Base-by-base conservation (phyloP, 2,888 invertebrate genomes). In the Andrena trimmerana region DNA sequence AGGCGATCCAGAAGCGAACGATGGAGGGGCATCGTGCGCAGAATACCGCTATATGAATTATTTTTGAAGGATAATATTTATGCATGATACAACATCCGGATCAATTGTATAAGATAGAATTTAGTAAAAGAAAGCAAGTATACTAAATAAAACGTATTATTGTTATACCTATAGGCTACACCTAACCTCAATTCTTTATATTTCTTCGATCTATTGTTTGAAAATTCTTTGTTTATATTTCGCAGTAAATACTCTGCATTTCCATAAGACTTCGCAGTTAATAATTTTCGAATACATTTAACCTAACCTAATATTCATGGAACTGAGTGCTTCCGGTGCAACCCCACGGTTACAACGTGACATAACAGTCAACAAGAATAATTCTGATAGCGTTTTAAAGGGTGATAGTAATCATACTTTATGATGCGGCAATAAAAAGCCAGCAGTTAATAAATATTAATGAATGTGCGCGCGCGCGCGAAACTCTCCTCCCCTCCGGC, bases 391-490 rank as follows among this genome's bases (percentile, higher is more conserved):
- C 13, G 42, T 42, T 42, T 42, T 42, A 42, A 42, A 16, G 16
- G 42, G 42, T 16, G 42, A 42, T 42, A 42, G 42, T 42, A 42
- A 24, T 57, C 4, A 13, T 4, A 24, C 10, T 24, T 57, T 57
- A 57, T 5, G 20, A 24, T 10, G 24, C 27, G 27, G 57, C 57
- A 27, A 57, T 57, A 57, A 24, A 57, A 57, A 27, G 10, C 57
- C 57, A 24, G 57, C 24, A 13, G 24, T 57, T 24, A 57, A 57
- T 57, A 57, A 57, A 57, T 57, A 57, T 57, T 57, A 57, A 57
- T 57, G 57, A 27, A 3, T 24, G 27, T 27, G 27, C 3, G 8
- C 8, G 57, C 57, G 24, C 57, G 24, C 27, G 42, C 24, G 13
- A 27, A 57, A 27, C 27, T 13, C 24, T 13, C 57, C 27, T 2